Percentiles rank a stretch among this genome's conserved stretches.
Conservation (phyloP, 2,888 invertebrate genomes). For the Ophion ellenae region DNA sequence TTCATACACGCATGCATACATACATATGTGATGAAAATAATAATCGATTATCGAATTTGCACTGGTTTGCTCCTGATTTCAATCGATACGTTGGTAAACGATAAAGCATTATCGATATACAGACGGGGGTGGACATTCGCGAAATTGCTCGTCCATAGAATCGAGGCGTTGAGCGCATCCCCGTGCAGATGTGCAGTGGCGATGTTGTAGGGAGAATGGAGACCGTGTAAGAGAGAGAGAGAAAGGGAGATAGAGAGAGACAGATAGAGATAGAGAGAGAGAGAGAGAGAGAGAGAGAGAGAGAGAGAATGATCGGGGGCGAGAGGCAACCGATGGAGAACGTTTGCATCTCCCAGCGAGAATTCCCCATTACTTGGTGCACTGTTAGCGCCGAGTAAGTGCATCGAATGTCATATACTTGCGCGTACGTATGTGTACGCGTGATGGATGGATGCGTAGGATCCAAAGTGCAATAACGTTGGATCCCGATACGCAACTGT, state of each 20-base stretch:
- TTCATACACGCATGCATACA: background rate
- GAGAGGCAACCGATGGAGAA: slow-evolving; percentile 20
- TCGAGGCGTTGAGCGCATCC: slow-evolving; percentile 19
- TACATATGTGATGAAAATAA: background rate
- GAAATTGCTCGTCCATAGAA: slow-evolving; percentile 39
- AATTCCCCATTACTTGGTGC: slow-evolving; percentile 69
- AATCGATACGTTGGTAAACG: slow-evolving; percentile 51
- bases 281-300: background rate
- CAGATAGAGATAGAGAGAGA: background rate
- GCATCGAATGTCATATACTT: slow-evolving; percentile 65
- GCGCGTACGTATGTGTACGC: slow-evolving; percentile 21
- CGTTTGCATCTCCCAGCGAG: slow-evolving; percentile 55
- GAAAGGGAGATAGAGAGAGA: background rate
- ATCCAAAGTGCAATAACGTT: slow-evolving; percentile 12
- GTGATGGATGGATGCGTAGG: slow-evolving; percentile 43
- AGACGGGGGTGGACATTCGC: slow-evolving; percentile 40
- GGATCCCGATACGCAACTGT: background rate
- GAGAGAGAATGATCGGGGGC: background rate
- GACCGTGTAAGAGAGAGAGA: background rate
- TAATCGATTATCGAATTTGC: slow-evolving; percentile 44
- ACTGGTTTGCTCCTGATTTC: slow-evolving; percentile 43
- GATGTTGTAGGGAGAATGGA: slow-evolving; percentile 7
- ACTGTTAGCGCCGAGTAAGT: slow-evolving; percentile 71
- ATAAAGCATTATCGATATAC: slow-evolving; percentile 51
- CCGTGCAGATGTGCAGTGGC: background rate